Base-by-base conservation (phyloP, 2,888 invertebrate species). In the Chouioia cunea region DNA sequence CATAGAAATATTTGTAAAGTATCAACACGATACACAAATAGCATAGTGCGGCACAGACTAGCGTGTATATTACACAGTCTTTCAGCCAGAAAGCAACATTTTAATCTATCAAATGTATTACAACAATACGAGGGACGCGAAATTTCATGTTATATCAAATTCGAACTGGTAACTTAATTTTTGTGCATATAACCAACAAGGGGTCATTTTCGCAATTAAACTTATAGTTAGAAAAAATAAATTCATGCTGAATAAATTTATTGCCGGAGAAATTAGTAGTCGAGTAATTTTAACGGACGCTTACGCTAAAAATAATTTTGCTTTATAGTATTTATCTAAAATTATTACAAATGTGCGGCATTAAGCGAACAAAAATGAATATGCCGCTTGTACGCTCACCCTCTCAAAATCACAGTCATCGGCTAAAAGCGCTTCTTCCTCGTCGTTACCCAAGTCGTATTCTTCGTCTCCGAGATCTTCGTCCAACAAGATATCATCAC, bases 371-470 rank as follows among this genome's bases (percentile, higher is more conserved):
- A 71, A 75, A 71, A 71, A 73, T 73, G 36, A 74, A 66, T 72
- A 63, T 63, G 73, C 70, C 75, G 74, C 74, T 75, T 75, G 73
- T 76, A 78, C 77, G 81, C 84, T 84, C 81, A 84, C 84, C 84
- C 82, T 83, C 74, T 84, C 83, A 70, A 82, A 73, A 77, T 85
- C 84, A 80, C 82, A 82, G 79, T 86, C 86, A 76, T 86, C 87
- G 43, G 86, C 87, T 77, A 87, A 79, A 48, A 87, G 81, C 16
- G 86, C 87, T 77, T 87, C 86, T 80, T 87, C 87, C 76, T 87
- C 87, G 58, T 87, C 87, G 75, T 86, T 86, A 69, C 84, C 86
- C 60, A 87, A 77, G 74, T 87, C 86, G 73, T 86, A 86, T 63
- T 85, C 87, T 67, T 86, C 84, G 58, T 86, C 86, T 23, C 84